Evolutionary conservation across 2,113 vertebrate species (phyloP), one percentile per base, ranked within the genome.

Genomic region (Ageneiosus marmoratus): DNA sequence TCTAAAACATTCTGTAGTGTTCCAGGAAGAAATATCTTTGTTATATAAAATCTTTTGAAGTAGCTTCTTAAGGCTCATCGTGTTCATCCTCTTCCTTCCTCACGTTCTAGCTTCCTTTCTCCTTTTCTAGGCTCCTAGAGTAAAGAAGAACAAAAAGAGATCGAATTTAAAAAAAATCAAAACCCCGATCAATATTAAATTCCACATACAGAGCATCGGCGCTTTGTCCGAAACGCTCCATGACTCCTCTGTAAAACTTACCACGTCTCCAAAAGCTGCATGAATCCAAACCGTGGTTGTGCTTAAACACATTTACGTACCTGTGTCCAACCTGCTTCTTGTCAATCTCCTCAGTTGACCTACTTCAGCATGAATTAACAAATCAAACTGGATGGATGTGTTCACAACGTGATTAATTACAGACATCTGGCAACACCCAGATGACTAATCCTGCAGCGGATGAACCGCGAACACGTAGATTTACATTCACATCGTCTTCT

Each of bases 61-160:
- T 8, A 7, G 2, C 22, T 1, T n/a, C 48, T 3, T 11, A 11
- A 76, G 10, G 16, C 15, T 62, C 15, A 50, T 79, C 34, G 3
- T 20, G n/a, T 8, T 46, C 48, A 12, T 65, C 27, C 9, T 62
- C 27, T 65, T 80, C 62, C n/a, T 53, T 63, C 41, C 6, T 77
- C 46, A 37, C 0, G 22, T 58, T 37, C 83, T 56, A 90, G 75
- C 84, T 88, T 83, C 87, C 89, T 51, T 90, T 90, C 75, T 90
- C 86, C 82, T 88, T 88, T 78, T 73, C 89, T 48, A 65, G 63
- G 51, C 29, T 34, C 75, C 86, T 89, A 78, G 1, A 46, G 77
- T 62, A 51, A 29, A 86, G 60, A 34, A 8, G 2, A 80, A 29
- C 37, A 84, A 27, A 86, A 34, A 85, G 53, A 48, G 2, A n/a